phyloP scores from a whole-genome alignment of 2,888 invertebrate genomes.

The Morpho deidamia region DNA sequence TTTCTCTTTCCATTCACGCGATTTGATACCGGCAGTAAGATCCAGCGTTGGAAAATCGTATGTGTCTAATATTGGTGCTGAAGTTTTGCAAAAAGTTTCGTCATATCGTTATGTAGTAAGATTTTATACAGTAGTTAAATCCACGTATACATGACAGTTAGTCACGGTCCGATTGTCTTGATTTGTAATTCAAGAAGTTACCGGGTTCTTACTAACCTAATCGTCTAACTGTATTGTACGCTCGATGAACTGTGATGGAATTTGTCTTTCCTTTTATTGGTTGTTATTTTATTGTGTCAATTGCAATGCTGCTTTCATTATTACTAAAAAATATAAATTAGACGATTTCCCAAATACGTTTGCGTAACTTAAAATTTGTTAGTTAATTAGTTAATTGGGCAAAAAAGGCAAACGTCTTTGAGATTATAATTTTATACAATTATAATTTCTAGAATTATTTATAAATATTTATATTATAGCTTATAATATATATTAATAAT shows the following conservation, averaged over 20 bases:
- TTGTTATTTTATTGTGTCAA: not conserved
- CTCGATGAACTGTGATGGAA: slow-evolving; percentile 10
- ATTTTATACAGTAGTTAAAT: slow-evolving; percentile 12
- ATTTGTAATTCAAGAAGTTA: slow-evolving; percentile 35
- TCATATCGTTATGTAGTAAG: slow-evolving; percentile 15
- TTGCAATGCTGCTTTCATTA: not conserved
- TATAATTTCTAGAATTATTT: no score
- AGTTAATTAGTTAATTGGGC: not conserved
- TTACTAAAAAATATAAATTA: not conserved
- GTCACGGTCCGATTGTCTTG: slow-evolving; percentile 42
- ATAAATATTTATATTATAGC: no score
- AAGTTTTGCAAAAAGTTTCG: slow-evolving; percentile 11
- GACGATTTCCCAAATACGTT: not conserved
- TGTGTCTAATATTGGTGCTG: not conserved
- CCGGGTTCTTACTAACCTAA: slow-evolving; percentile 16
- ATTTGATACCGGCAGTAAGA: slow-evolving; percentile 25
- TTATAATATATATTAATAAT: no score
- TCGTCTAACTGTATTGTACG: slow-evolving; percentile 18
- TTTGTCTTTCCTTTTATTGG: not conserved
- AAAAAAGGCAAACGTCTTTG: no score
- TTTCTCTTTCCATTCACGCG: slow-evolving; percentile 61
- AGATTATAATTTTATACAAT: no score
- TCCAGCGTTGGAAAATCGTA: slow-evolving; percentile 7
- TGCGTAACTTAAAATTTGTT: not conserved
- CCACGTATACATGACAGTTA: slow-evolving; percentile 24